These are phyloP conservation scores for Drosophila grimshawi DNA, from an alignment of 1,140 invertebrate species.

Conservation along the genomic window DNA sequence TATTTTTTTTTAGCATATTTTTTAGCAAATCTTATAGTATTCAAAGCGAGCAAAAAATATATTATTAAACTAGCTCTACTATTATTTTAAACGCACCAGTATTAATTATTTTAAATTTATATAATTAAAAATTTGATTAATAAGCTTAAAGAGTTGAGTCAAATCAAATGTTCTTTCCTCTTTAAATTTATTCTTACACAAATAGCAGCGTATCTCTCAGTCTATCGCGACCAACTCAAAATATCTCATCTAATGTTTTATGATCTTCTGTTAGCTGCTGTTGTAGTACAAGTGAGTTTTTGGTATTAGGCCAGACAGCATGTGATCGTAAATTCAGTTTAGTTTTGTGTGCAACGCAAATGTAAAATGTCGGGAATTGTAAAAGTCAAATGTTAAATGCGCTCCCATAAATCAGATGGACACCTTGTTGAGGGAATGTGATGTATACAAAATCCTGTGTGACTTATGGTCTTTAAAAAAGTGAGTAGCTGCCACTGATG, in stretches of 20 bases:
- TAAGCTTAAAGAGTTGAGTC: no score
- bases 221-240: no score
- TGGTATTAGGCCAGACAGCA: slow-evolving; percentile 4
- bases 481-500: neutral
- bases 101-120: no score
- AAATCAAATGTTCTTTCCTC: no score
- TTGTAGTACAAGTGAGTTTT: slow-evolving; percentile 28
- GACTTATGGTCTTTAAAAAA: slow-evolving; percentile 2
- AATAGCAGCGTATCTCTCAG: no score
- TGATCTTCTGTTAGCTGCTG: slow-evolving; percentile 9
- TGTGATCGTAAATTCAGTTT: slow-evolving; percentile 39
- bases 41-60: no score
- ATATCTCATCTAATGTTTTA: slow-evolving; percentile 6
- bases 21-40: no score
- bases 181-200: no score
- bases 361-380: slow-evolving; percentile 8
- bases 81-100: no score
- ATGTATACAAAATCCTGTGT: neutral
- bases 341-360: slow-evolving; percentile 14
- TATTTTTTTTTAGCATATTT: no score
- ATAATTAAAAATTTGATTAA: no score
- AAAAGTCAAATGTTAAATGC: slow-evolving; percentile 53
- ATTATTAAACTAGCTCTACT: no score
- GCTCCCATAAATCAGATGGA: slow-evolving; percentile 24
- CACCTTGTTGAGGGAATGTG: neutral